Percentiles rank a stretch among this genome's conserved stretches.
Conservation (phyloP, 2,113 vertebrate genomes). For the Syrmaticus mikado region DNA sequence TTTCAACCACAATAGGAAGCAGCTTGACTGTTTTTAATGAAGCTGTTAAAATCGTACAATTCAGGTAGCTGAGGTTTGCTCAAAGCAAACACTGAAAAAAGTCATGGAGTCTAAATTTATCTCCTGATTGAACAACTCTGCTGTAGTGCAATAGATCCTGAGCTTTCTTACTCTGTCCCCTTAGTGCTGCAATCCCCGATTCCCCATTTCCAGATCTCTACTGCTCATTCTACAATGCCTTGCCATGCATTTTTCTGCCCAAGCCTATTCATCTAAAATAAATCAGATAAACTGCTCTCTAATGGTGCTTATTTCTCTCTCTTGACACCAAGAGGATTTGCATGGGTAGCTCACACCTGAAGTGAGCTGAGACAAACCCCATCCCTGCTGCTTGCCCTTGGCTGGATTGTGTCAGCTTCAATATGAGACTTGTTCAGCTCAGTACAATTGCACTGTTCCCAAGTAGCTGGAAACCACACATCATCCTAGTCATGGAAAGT, state of each 20-base stretch:
- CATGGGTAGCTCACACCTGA: not conserved
- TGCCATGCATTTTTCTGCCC: not conserved
- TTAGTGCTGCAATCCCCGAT: not conserved
- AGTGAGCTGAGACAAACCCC: not conserved
- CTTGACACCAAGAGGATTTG: not conserved
- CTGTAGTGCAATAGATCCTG: not conserved
- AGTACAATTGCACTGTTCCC: not conserved
- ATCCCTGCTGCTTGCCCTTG: not conserved
- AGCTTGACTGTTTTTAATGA: not conserved
- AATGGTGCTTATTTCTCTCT: not conserved
- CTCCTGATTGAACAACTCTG: not conserved
- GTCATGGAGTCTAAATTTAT: not conserved
- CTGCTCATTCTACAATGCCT: fast-evolving
- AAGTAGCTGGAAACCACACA: not conserved
- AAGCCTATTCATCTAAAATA: not conserved
- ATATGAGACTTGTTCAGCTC: not conserved
- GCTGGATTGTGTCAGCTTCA: slow-evolving; percentile 36
- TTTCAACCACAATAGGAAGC: not conserved
- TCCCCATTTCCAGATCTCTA: not conserved
- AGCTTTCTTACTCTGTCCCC: not conserved
- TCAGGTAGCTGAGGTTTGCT: not conserved
- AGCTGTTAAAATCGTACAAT: not conserved
- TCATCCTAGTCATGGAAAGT: not conserved
- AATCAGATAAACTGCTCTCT: not conserved
- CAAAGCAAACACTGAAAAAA: no score